Base-by-base conservation (phyloP, 2,888 invertebrate species). In the Cantharis nigra region DNA sequence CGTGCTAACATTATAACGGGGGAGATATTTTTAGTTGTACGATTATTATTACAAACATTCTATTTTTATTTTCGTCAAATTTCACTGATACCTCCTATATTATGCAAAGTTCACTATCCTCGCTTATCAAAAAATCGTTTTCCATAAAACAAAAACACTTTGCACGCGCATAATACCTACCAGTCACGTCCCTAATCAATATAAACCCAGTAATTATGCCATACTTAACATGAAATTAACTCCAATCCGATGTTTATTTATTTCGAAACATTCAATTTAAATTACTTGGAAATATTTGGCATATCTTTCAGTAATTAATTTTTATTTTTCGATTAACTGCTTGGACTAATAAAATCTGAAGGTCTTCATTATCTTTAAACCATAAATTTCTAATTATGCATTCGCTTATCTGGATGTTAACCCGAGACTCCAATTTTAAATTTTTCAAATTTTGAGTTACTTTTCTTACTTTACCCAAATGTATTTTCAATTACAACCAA, bases 1-100 rank as follows among this genome's bases (percentile, higher is more conserved):
- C 65, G 65, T 73, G 67, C 72, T 73, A 67, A 67, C 11, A 65
- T n/a, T 67, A 71, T 26, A 71, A 49, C 49, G 20, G 65, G 65
- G 30, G 33, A 20, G 67, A 73, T 67, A 65, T 65, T 14, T 33
- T 67, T 67, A 67, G 67, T 67, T 73, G 64, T 33, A 49, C 49
- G 30, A 23, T 63, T 62, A 30, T 49, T 73, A 67, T 73, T 73
- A 64, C 64, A 64, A 64, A 64, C 64, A 64, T 33, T 67, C 65
- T 67, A 67, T 67, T 67, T 67, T 23, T 23, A n/a, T 49, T 49
- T 49, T 49, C 49, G 10, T 49, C 20, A 23, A 67, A 67, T 23
- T n/a, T 67, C 11, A 67, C 5, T 65, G 9, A 67, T 20, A 20
- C 20, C 23, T 13, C 16, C 20, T 67, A 23, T 64, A 26, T 5